Percentiles rank a stretch among this genome's conserved stretches.
Conservation (phyloP, 2,113 vertebrate species). For the Anas platyrhynchos region DNA sequence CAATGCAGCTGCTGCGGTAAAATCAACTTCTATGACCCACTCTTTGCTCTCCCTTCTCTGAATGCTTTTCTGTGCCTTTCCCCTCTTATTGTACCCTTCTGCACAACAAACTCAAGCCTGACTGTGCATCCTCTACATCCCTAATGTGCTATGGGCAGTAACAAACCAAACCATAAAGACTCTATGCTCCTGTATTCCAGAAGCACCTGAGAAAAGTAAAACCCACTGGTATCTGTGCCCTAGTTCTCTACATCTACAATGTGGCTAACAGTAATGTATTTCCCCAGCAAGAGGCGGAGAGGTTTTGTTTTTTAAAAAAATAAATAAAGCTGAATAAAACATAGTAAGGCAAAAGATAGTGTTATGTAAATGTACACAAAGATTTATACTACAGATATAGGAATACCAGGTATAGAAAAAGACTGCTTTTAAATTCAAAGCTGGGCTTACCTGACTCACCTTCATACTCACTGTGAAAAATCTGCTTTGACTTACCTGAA, state of each 20-base stretch:
- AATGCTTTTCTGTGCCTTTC: neutral
- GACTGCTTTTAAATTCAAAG: neutral
- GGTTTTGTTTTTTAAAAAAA: neutral
- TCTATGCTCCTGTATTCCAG: neutral
- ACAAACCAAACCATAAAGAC: neutral
- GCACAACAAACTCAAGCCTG: neutral
- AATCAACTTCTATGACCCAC: neutral
- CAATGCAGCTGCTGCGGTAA: neutral
- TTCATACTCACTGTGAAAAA: slow-evolving; percentile 16
- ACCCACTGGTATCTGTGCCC: neutral
- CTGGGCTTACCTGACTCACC: slow-evolving; percentile 39
- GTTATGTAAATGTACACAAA: neutral
- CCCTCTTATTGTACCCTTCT: neutral
- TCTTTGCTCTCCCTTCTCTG: neutral
- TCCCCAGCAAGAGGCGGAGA: neutral
- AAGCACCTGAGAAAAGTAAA: neutral
- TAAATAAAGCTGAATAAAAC: neutral
- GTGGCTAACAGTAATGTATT: neutral
- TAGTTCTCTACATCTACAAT: neutral
- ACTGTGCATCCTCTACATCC: neutral
- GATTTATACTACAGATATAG: neutral
- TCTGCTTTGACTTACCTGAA: slow-evolving; percentile 60
- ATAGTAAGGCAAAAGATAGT: neutral
- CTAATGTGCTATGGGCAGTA: no score
- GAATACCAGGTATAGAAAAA: neutral